These are phyloP conservation scores for Odontothrips loti DNA, from an alignment of 2,888 invertebrate species.

Conservation along the genomic window DNA sequence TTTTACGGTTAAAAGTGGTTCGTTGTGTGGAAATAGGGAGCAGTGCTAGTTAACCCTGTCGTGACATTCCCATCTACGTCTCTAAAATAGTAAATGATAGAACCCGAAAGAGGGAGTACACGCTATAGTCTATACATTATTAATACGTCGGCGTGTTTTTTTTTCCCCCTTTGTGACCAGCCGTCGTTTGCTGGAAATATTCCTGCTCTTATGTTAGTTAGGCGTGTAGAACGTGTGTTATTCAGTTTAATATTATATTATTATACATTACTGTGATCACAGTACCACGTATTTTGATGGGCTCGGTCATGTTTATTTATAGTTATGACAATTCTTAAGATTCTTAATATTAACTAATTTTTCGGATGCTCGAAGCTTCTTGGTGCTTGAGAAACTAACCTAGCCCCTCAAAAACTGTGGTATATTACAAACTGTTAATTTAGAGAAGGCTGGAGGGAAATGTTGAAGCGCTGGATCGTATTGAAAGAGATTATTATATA, in stretches of 20 bases:
- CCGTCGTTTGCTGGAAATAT: too few relatives aligned
- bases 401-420: conserved; percentile 11
- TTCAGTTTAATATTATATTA: neutral
- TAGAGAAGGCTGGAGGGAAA: neutral
- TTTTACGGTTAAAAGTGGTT: too few relatives aligned
- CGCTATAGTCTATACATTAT: too few relatives aligned
- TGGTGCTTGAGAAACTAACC: neutral
- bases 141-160: too few relatives aligned
- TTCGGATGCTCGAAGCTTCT: neutral
- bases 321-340: neutral
- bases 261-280: neutral
- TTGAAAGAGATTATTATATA: neutral
- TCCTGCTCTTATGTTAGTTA: neutral
- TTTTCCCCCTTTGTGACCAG: too few relatives aligned
- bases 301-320: neutral
- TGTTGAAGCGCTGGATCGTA: conserved; percentile 5
- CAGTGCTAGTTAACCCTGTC: too few relatives aligned
- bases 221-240: neutral
- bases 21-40: too few relatives aligned
- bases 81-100: too few relatives aligned
- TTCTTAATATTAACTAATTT: neutral
- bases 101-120: too few relatives aligned
- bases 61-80: too few relatives aligned
- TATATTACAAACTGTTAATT: neutral
- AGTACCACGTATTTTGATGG: conserved; percentile 22